Evolutionary conservation across 2,888 invertebrate genomes (phyloP), one percentile per base, ranked within the genome.

Genomic region (Scaptomyza caliginosa): DNA sequence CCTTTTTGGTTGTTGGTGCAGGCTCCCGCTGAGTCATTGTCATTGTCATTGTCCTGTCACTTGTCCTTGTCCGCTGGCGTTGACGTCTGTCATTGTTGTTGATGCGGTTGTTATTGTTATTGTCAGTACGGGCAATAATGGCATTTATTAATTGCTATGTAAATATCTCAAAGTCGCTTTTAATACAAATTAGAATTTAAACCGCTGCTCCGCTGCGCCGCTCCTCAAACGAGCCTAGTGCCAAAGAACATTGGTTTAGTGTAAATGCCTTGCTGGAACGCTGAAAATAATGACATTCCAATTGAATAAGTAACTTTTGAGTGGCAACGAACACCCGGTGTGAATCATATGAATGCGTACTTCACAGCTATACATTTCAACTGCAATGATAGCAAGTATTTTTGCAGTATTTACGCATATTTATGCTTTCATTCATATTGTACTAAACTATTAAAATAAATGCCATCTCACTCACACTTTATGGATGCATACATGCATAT

Each of bases 111-210:
- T 60, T 54, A 52, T 46, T 58, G 49, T 58, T 74, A 39, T 68
- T 54, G 67, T 68, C 50, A 62, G 57, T 65, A 65, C 58, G 32
- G 38, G 46, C 56, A 39, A 57, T 74, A 64, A 80, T 80, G 68
- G 48, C 65, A 80, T 74, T 84, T 80, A 86, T 86, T 81, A 81
- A 86, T 81, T 83, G 84, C 70, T 67, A 57, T 66, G 77, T 59
- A 71, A 80, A 82, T 83, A 83, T 68, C 62, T 51, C 24, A 46
- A 43, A 69, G 59, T 55, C 59, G 48, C 56, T 74, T 74, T 77
- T 60, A 56, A 74, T 70, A 38, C 48, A 50, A 75, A 66, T 66
- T 64, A 66, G 48, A 58, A 76, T 71, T 60, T 64, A 52, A 55
- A 48, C 54, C 39, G 40, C n/a, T 24, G 32, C 30, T n/a, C n/a